Percentiles rank a stretch among this genome's conserved stretches.
Evolutionary conservation across 2,113 vertebrate genomes (phyloP).

Genomic region (Otocyon megalotis): DNA sequence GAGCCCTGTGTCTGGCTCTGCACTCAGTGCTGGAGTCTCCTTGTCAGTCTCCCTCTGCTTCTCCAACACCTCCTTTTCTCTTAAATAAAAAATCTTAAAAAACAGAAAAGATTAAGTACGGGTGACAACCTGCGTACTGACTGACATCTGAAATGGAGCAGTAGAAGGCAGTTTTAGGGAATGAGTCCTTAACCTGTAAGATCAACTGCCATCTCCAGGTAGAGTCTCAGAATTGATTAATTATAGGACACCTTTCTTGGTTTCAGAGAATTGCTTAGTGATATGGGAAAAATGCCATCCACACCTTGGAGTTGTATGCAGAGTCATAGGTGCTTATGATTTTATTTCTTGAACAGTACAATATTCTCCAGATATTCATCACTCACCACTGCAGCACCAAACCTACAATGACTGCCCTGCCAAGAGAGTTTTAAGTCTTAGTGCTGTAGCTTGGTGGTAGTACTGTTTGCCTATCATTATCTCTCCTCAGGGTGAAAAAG

Average conservation of each 20-base stretch:
- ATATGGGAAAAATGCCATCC: background rate
- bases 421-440: background rate
- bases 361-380: background rate
- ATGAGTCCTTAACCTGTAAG: background rate
- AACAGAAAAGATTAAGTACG: background rate
- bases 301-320: background rate
- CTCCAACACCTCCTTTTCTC: background rate
- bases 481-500: background rate
- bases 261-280: background rate
- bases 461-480: background rate
- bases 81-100: background rate
- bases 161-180: background rate
- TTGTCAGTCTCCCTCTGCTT: background rate
- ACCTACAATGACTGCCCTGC: background rate
- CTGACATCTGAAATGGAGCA: background rate
- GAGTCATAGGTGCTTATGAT: background rate
- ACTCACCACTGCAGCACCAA: background rate
- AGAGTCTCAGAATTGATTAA: background rate
- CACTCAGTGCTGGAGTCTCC: background rate
- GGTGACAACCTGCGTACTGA: background rate
- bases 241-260: background rate
- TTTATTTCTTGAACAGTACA: background rate
- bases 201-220: background rate
- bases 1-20: background rate
- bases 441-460: background rate